Base-by-base conservation (phyloP, 2,888 invertebrate species). In the Dione juno region DNA sequence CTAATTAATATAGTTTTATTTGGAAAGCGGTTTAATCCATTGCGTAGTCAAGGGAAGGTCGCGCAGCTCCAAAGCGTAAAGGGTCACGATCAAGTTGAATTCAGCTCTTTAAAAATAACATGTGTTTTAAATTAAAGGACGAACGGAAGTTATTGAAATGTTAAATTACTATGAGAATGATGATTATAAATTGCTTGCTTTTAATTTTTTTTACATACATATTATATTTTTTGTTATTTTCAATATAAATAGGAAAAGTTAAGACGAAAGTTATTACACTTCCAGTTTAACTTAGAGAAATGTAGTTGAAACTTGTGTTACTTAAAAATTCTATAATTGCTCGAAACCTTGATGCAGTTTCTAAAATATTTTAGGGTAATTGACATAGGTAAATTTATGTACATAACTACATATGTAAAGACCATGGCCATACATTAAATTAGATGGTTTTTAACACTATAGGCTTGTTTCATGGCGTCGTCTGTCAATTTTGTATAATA, bases 21-120 rank as follows among this genome's bases (percentile, higher is more conserved):
- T 14, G 64, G 66, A 69, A 72, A 69, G 43, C 21, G 16, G 50
- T 59, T 40, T 37, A 16, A 48, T 61, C 52, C 21, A 52, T 53
- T 54, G 61, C 57, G 10, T 53, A 54, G 64, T 73, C 69, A 74
- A 75, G 74, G 75, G 66, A 71, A 75, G 71, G 71, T 45, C 69
- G 69, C 58, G 45, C 53, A 71, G 68, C 69, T 43, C 48, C 13
- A 14, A 28, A 19, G 48, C 13, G 6, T 9, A 37, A 48, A 61
- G 66, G 67, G 71, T 72, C 69, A 72, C 45, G 66, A 66, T 63
- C 67, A 67, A 58, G 50, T 28, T 10, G 37, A 35, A 13, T n/a
- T 28, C 6, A 45, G 19, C 35, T 41, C 9, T 45, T 19, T 19
- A 57, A 16, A 57, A 57, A 28, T 35, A 35, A 19, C 40, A 19